These are phyloP conservation scores for Pipistrellus kuhlii DNA, from an alignment of 2,797 vertebrate genomes.

Conservation along the genomic window DNA sequence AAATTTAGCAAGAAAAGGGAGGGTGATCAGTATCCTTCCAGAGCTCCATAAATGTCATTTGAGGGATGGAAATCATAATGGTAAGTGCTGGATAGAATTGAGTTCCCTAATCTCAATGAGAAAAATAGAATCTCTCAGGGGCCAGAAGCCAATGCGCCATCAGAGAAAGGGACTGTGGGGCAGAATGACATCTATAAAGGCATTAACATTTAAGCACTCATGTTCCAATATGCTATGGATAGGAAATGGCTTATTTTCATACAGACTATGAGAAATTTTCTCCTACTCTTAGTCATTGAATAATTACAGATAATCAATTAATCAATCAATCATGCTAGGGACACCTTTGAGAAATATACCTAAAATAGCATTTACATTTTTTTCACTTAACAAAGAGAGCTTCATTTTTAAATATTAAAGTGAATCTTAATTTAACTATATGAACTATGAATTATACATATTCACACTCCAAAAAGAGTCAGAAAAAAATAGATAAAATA, in stretches of 20 bases:
- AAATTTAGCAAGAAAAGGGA: background rate
- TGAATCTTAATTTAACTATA: slow-evolving; percentile 39
- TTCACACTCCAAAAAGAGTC: background rate
- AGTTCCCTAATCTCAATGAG: background rate
- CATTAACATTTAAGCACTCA: slow-evolving; percentile 5
- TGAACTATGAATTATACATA: background rate
- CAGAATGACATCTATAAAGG: background rate
- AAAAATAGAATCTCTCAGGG: background rate
- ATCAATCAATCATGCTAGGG: background rate
- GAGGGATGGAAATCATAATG: background rate
- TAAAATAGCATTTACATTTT: background rate
- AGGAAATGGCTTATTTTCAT: background rate
- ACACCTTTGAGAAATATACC: background rate
- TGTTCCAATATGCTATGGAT: background rate
- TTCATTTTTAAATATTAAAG: background rate
- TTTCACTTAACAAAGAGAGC: background rate
- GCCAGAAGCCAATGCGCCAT: background rate
- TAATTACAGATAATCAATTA: slow-evolving; percentile 8
- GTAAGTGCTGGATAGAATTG: background rate
- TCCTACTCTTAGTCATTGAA: background rate
- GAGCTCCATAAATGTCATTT: background rate
- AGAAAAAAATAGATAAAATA: background rate
- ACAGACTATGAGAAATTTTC: background rate
- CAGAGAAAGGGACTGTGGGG: background rate
- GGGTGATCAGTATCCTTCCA: background rate